phyloP scores from a whole-genome alignment of 2,113 vertebrate species.

The Microcebus ravelobensis region DNA sequence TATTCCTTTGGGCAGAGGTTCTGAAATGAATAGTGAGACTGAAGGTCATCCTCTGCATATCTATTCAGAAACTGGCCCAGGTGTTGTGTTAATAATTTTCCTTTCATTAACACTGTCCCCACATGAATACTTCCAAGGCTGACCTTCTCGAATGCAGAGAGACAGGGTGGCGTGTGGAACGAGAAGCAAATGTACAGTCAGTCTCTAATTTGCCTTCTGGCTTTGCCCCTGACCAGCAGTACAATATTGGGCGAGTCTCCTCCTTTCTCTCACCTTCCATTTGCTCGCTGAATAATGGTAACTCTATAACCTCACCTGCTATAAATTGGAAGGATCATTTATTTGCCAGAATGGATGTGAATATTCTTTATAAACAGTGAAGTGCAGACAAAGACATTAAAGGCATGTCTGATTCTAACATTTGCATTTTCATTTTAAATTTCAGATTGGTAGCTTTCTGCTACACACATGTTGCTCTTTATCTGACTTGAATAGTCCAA shows the following conservation, averaged over 20 bases:
- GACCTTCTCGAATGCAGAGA: conserved; percentile 57
- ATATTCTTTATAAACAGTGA: conserved; percentile 18
- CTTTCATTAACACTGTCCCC: conserved; percentile 63
- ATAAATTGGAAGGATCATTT: not conserved
- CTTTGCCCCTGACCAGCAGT: not conserved
- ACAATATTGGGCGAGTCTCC: not conserved
- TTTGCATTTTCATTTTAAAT: conserved; percentile 45
- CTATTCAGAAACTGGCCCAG: conserved; percentile 44
- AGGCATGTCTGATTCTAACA: not conserved
- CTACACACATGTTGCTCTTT: not conserved
- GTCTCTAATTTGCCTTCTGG: not conserved
- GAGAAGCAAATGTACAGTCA: not conserved
- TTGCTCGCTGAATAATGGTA: not conserved
- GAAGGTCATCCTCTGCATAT: conserved; percentile 65
- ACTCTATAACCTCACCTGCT: not conserved
- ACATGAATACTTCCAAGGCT: conserved; percentile 50
- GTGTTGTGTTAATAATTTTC: conserved; percentile 68
- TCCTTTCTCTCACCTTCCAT: not conserved
- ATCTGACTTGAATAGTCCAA: not conserved
- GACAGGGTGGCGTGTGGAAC: not conserved
- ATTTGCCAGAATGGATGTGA: not conserved
- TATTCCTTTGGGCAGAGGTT: conserved; percentile 61
- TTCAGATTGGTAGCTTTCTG: conserved; percentile 7
- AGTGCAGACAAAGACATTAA: not conserved
- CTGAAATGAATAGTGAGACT: conserved; percentile 48